Percentiles rank a stretch among this genome's conserved stretches.
phyloP scores from a whole-genome alignment of 2,888 invertebrate species.

The Chloromyia formosa region DNA sequence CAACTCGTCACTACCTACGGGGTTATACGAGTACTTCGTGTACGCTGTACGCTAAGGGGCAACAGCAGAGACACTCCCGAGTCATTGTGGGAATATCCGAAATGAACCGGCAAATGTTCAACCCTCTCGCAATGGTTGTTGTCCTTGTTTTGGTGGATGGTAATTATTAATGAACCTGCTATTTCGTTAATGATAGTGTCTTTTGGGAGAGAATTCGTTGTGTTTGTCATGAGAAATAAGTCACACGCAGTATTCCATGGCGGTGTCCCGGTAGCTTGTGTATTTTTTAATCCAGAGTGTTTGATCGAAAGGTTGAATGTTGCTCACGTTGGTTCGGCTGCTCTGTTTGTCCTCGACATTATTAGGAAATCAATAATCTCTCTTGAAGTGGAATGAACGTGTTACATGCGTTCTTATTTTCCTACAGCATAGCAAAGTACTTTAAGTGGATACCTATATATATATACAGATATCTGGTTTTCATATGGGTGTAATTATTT shows the following conservation, averaged over 20 bases:
- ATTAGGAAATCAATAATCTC: no score
- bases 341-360: no score
- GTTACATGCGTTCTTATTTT: no score
- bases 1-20: neutral
- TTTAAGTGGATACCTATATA: no score
- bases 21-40: neutral
- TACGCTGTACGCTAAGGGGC: neutral
- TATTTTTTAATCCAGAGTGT: neutral
- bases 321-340: neutral
- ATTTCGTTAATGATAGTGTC: conserved; percentile 10
- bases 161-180: conserved; percentile 2
- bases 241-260: neutral
- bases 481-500: no score
- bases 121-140: neutral
- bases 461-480: no score
- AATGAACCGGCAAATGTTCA: neutral
- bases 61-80: neutral
- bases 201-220: neutral
- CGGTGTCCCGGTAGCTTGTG: neutral
- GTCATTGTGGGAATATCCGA: neutral
- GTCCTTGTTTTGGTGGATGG: neutral
- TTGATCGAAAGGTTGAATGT: neutral
- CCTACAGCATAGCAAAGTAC: no score
- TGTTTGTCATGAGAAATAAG: neutral
- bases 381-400: no score